phyloP scores from a whole-genome alignment of 2,797 vertebrate genomes.

The Erethizon dorsatum region DNA sequence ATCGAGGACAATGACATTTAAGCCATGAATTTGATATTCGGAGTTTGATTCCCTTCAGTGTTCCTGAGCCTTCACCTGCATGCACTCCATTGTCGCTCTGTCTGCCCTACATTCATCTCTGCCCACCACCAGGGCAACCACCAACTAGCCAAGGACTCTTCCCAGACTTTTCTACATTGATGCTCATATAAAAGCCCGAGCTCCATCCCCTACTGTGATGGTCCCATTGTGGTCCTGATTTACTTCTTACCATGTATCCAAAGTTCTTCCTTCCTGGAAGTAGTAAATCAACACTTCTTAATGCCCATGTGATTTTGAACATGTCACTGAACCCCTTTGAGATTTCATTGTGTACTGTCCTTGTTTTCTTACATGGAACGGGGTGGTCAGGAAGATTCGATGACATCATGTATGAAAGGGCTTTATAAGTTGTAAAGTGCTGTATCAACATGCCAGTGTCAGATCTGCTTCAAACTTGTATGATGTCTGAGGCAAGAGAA shows the following conservation, averaged over 20 bases:
- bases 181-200: background rate
- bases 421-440: background rate
- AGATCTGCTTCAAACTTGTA: background rate
- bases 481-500: background rate
- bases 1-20: background rate
- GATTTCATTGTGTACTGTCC: background rate
- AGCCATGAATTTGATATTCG: background rate
- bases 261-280: background rate
- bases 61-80: background rate
- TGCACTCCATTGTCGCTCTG: background rate
- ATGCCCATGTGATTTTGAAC: background rate
- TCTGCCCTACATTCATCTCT: background rate
- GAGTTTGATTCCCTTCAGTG: background rate
- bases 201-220: background rate
- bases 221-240: background rate
- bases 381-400: background rate
- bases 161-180: background rate
- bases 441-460: background rate
- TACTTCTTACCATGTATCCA: background rate
- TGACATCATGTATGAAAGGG: background rate
- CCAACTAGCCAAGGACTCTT: background rate
- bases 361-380: constrained; percentile 3
- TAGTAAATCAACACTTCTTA: background rate
- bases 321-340: background rate
- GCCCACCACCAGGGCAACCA: background rate